Conservation (phyloP, 1,140 invertebrate genomes). For the Galleria mellonella region DNA sequence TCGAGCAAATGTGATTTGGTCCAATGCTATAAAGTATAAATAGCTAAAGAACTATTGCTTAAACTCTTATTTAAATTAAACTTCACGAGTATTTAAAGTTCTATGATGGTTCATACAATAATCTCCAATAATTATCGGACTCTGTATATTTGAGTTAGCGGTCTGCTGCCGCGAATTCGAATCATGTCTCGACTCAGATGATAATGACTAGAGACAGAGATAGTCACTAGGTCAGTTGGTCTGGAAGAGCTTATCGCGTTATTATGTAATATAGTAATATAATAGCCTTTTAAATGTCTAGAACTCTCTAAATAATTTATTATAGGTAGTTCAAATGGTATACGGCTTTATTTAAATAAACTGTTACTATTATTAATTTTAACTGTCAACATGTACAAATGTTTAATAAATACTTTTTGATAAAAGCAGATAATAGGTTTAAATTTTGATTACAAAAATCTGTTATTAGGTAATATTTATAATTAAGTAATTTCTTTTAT, state of each 20-base stretch:
- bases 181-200: constrained; percentile 81
- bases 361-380: no score
- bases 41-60: constrained; percentile 72
- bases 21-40: constrained; percentile 72
- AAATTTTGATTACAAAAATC: no score
- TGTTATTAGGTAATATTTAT: no score
- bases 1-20: no score
- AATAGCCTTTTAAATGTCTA: constrained; percentile 92
- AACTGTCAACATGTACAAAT: constrained; percentile 93
- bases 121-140: constrained; percentile 74
- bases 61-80: constrained; percentile 73
- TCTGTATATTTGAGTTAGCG: constrained; percentile 65
- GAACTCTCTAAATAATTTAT: constrained; percentile 96
- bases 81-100: constrained; percentile 68
- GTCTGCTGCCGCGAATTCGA: constrained; percentile 52
- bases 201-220: constrained; percentile 87
- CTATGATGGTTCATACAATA: constrained; percentile 68
- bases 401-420: no score
- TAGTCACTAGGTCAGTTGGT: constrained; percentile 84
- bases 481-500: no score
- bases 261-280: constrained; percentile 92
- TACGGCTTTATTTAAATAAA: constrained; percentile 94
- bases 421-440: no score
- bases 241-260: constrained; percentile 90
- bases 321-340: constrained; percentile 93